Conservation (phyloP, 2,113 vertebrate species). For the Sula dactylatra region DNA sequence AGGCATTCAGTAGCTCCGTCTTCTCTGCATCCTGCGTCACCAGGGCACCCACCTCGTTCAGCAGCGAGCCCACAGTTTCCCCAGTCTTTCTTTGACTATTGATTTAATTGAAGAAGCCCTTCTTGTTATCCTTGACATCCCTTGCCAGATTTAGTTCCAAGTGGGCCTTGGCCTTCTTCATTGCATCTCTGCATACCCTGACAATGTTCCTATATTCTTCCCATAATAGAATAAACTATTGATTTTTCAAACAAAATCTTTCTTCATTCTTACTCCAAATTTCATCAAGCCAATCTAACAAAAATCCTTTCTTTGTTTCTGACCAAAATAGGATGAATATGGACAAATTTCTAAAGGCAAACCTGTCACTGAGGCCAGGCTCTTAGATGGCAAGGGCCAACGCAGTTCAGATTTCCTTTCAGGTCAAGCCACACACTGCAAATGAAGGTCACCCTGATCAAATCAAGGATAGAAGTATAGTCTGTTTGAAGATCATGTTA, state of each 20-base stretch:
- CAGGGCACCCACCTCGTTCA: no score
- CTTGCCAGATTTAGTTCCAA: no score
- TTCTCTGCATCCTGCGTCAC: no score
- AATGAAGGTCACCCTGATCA: not conserved
- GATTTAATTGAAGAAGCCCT: no score
- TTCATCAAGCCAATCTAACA: not conserved
- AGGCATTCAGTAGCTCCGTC: no score
- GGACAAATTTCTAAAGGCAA: not conserved
- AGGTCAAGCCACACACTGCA: not conserved
- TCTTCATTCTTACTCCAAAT: not conserved
- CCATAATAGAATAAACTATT: not conserved
- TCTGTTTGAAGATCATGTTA: not conserved
- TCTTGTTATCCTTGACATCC: no score
- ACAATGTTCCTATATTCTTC: no score
- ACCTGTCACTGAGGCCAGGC: not conserved
- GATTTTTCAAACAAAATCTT: constrained; percentile 17
- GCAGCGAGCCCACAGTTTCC: no score
- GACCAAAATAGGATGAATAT: not conserved
- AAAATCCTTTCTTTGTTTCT: not conserved
- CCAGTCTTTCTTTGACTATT: no score
- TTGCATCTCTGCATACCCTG: no score
- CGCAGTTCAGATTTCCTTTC: not conserved
- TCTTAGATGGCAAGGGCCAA: not conserved
- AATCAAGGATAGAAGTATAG: not conserved
- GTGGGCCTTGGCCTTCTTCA: no score